A percentile compares a stretch with the other conserved stretches of the same genome.
Conservation (phyloP, 2,888 invertebrate genomes). For the Cheilosia soror region DNA sequence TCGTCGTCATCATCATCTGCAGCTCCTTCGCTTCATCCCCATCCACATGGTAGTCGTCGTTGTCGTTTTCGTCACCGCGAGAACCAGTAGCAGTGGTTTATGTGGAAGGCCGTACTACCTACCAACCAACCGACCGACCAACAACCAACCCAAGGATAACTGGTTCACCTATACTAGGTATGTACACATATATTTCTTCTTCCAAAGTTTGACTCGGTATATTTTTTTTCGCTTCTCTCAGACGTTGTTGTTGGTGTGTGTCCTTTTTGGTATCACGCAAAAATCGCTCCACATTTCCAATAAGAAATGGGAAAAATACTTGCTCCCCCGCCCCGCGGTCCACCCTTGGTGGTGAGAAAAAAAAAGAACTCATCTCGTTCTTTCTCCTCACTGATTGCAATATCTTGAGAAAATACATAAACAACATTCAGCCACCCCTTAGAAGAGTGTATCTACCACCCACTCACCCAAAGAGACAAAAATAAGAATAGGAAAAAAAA, state of each 20-base stretch:
- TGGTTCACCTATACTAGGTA: conserved; percentile 74
- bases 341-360: conserved; percentile 32
- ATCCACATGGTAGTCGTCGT: conserved; percentile 76
- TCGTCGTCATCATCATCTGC: conserved; percentile 76
- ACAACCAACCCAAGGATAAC: conserved; percentile 75
- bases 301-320: conserved; percentile 64
- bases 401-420: conserved; percentile 73
- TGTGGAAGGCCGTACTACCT: conserved; percentile 78
- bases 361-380: conserved; percentile 43
- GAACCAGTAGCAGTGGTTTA: conserved; percentile 84
- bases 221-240: conserved; percentile 34
- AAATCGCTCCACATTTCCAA: conserved; percentile 74
- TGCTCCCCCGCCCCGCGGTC: conserved; percentile 28
- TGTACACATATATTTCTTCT: conserved; percentile 43
- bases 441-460: conserved; percentile 36
- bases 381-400: conserved; percentile 52
- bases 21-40: conserved; percentile 75
- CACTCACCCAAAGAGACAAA: conserved; percentile 48
- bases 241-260: conserved; percentile 55
- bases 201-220: conserved; percentile 28
- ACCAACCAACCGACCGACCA: conserved; percentile 76
- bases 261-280: conserved; percentile 70
- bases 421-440: conserved; percentile 59
- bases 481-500: conserved; percentile 43
- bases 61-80: conserved; percentile 80